Percentiles rank a stretch among this genome's conserved stretches.
These are phyloP conservation scores for Rhyzopertha dominica DNA, from an alignment of 1,140 invertebrate genomes.

Conservation along the genomic window DNA sequence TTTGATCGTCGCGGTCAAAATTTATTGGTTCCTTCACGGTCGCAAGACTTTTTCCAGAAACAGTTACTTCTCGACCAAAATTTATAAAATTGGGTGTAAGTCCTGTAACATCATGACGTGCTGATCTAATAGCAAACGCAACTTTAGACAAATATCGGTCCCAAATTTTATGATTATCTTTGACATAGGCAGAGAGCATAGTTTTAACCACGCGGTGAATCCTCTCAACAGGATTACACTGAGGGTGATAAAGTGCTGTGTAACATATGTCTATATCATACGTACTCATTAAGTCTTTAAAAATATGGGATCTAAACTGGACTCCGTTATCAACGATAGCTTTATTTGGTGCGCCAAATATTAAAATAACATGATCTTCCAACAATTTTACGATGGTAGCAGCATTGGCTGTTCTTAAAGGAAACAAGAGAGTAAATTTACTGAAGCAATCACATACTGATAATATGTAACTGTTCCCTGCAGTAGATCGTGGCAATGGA, in stretches of 20 bases:
- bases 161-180: slow-evolving; percentile 36
- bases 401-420: slow-evolving; percentile 11
- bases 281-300: background rate
- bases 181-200: slow-evolving; percentile 28
- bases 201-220: slow-evolving; percentile 34
- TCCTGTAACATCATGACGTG: slow-evolving; percentile 33
- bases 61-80: slow-evolving; percentile 15
- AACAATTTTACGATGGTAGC: slow-evolving; percentile 2
- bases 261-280: slow-evolving; percentile 11
- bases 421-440: slow-evolving; percentile 15
- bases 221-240: slow-evolving; percentile 19
- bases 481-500: slow-evolving; percentile 5
- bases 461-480: slow-evolving; percentile 13
- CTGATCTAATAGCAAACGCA: slow-evolving; percentile 30
- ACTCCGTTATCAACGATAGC: slow-evolving; percentile 9
- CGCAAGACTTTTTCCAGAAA: slow-evolving; percentile 1
- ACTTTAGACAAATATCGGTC: slow-evolving; percentile 27
- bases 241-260: slow-evolving; percentile 16
- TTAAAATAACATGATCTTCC: slow-evolving; percentile 16
- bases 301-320: slow-evolving; percentile 4
- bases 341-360: slow-evolving; percentile 20
- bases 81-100: slow-evolving; percentile 28
- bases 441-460: slow-evolving; percentile 12
- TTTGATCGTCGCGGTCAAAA: too few relatives aligned
- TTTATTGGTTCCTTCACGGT: too few relatives aligned